Percentiles rank a stretch among this genome's conserved stretches.
These are phyloP conservation scores for Miniopterus natalensis DNA, from an alignment of 2,113 vertebrate species.

Conservation along the genomic window DNA sequence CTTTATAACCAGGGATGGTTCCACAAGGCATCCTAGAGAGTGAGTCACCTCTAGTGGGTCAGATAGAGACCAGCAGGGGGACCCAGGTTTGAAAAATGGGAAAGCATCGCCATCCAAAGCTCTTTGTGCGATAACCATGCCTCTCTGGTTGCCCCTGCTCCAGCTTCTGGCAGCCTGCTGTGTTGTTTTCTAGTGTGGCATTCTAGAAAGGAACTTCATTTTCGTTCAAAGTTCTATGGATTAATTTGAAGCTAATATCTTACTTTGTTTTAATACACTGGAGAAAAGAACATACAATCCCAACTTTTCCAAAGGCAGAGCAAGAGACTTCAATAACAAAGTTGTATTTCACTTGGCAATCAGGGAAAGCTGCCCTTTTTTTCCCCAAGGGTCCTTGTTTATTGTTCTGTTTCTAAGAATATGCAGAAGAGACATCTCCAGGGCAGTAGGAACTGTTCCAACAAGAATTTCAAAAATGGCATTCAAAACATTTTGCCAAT, in stretches of 20 bases:
- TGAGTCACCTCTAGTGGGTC: not conserved
- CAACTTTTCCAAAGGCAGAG: conserved; percentile 68
- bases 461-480: conserved; percentile 71
- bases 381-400: conserved; percentile 66
- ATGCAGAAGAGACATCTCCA: conserved; percentile 69
- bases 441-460: conserved; percentile 52
- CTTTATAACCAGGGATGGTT: not conserved
- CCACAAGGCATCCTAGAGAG: not conserved
- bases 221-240: conserved; percentile 63
- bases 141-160: not conserved
- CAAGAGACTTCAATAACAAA: conserved; percentile 66
- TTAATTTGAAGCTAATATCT: conserved; percentile 72
- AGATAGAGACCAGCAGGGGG: not conserved
- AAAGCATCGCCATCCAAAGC: not conserved
- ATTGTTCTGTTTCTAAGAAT: conserved; percentile 75
- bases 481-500: conserved; percentile 71
- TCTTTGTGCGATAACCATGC: rapidly evolving
- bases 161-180: not conserved
- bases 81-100: not conserved
- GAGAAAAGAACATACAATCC: conserved; percentile 72
- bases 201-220: conserved; percentile 63
- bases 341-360: conserved; percentile 76
- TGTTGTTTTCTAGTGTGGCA: conserved; percentile 1
- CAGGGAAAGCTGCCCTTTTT: not conserved
- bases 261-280: conserved; percentile 51